These are phyloP conservation scores for Hypocryptadius cinnamomeus DNA, from an alignment of 2,113 vertebrate genomes.

Conservation along the genomic window DNA sequence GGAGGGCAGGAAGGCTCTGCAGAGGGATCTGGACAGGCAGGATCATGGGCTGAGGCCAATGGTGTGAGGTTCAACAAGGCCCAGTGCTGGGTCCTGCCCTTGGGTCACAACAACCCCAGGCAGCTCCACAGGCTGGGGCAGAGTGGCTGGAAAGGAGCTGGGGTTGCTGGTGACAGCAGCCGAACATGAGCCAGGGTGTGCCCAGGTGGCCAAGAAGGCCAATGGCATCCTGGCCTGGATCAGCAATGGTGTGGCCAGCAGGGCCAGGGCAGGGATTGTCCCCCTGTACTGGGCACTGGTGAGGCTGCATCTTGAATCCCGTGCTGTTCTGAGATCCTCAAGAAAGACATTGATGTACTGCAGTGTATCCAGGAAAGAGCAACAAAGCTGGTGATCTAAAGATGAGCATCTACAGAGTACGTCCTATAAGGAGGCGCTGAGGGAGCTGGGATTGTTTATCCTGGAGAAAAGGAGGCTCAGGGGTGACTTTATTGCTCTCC, in stretches of 20 bases:
- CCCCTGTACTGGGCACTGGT: not conserved
- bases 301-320: no score
- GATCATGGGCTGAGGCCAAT: not conserved
- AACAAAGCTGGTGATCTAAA: not conserved
- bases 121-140: not conserved
- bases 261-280: not conserved
- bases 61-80: not conserved
- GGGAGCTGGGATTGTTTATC: not conserved
- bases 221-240: not conserved
- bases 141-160: not conserved
- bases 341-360: not conserved
- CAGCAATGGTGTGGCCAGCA: not conserved
- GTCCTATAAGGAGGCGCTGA: not conserved
- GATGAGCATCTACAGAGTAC: not conserved
- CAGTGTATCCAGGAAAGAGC: not conserved
- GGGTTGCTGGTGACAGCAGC: not conserved
- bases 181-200: not conserved
- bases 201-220: not conserved
- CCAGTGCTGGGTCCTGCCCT: not conserved
- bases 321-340: not conserved
- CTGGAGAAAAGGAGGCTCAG: not conserved
- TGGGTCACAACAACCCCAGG: not conserved
- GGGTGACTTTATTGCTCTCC: accelerated
- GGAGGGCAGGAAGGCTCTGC: not conserved
- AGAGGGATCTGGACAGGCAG: not conserved